Percentiles rank a stretch among this genome's conserved stretches.
phyloP scores from a whole-genome alignment of 2,888 invertebrate species.

The Ecdyonurus torrentis region DNA sequence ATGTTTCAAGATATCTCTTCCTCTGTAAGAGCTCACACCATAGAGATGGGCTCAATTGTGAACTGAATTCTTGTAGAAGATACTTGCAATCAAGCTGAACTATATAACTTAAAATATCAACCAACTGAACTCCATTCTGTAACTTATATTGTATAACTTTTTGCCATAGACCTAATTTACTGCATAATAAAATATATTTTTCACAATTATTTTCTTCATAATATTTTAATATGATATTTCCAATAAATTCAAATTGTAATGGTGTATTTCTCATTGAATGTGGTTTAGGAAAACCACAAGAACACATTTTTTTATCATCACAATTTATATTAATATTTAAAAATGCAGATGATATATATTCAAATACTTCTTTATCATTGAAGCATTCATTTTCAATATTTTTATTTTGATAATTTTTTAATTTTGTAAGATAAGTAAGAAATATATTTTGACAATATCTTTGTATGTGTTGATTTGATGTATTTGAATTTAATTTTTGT shows the following conservation, averaged over 20 bases:
- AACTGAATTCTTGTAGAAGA: slow-evolving; percentile 35
- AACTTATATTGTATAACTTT: not conserved
- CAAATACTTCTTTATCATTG: slow-evolving; percentile 28
- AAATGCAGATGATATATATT: slow-evolving; percentile 39
- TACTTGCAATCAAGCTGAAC: slow-evolving; percentile 41
- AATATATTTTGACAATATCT: slow-evolving; percentile 3
- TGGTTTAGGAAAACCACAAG: slow-evolving; percentile 42
- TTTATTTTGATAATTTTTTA: slow-evolving; percentile 22
- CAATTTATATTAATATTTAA: slow-evolving; percentile 34
- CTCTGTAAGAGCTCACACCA: slow-evolving; percentile 27
- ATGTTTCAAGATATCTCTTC: not conserved
- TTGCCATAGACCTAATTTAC: slow-evolving; percentile 1
- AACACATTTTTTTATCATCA: slow-evolving; percentile 29
- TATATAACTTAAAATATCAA: slow-evolving; percentile 35
- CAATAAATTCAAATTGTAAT: slow-evolving; percentile 19
- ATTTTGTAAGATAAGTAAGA: slow-evolving; percentile 1
- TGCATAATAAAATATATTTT: not conserved
- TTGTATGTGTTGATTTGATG: not conserved
- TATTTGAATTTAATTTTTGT: not conserved
- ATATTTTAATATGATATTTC: not conserved
- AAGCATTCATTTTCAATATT: slow-evolving; percentile 24
- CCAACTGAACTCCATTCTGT: slow-evolving; percentile 25
- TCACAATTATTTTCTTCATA: not conserved
- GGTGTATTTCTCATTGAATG: slow-evolving; percentile 27
- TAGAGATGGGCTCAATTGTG: slow-evolving; percentile 35